Conservation (phyloP, 1,140 invertebrate genomes). For the Mizuhopecten yessoensis region DNA sequence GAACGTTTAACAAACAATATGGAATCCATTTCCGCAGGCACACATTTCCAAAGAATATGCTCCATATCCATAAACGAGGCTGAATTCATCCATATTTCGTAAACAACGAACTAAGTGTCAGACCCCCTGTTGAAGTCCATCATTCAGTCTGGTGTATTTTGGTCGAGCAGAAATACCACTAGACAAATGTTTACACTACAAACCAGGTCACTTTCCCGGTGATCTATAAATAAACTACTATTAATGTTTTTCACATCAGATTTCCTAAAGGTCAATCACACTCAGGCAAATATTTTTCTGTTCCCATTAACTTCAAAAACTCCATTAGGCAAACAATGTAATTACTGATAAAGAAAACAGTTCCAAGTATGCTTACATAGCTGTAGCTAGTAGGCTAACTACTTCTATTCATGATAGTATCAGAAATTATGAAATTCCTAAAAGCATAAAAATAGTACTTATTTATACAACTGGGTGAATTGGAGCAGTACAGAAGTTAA, state of each 20-base stretch:
- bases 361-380: background rate
- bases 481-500: no score
- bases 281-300: background rate
- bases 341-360: no score
- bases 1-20: background rate
- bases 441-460: no score
- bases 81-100: background rate
- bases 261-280: constrained; percentile 19
- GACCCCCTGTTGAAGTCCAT: constrained; percentile 4
- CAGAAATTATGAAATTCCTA: no score
- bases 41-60: background rate
- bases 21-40: background rate
- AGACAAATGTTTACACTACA: background rate
- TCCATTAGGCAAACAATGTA: no score
- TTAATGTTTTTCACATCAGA: constrained; percentile 35
- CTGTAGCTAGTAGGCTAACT: no score
- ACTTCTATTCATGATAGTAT: no score
- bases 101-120: background rate
- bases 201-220: background rate
- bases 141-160: constrained; percentile 33
- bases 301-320: no score
- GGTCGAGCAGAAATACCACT: background rate
- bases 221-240: constrained; percentile 7
- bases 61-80: background rate
- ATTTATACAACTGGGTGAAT: no score